Base-by-base conservation (phyloP, 2,797 vertebrate genomes). In the Neosilurus hyrtlii region DNA sequence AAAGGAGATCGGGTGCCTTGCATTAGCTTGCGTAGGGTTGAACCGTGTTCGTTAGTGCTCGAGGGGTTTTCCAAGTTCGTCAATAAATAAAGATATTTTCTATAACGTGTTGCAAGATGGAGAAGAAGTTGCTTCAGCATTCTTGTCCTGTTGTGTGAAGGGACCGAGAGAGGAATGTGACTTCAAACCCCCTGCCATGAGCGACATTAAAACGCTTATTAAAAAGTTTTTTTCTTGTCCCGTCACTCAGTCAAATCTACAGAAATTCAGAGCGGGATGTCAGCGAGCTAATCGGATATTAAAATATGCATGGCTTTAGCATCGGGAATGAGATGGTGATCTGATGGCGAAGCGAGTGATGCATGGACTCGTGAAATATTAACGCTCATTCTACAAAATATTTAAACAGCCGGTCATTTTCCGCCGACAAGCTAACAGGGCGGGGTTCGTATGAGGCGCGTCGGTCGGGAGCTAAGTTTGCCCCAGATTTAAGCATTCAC, bases 261-360 rank as follows among this genome's bases (percentile, higher is more conserved):
- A 14, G 54, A 81, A 82, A 80, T 85, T 83, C 83, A 24, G 68
- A 73, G 18, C 20, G 77, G 85, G 82, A 84, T 85, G 84, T 80
- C 82, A 84, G 86, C 61, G 78, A 82, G 68, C 84, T 83, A 88
- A 90, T 89, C 80, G 83, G 82, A 65, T 89, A 88, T 89, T 89
- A 89, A 89, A 88, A 89, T 86, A 89, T 90, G 89, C 86, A 89
- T 86, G 86, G 86, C 83, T 86, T 83, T 86, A 88, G 88, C 88
- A 84, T 89, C 87, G 84, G 80, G 80, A 89, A 89, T 86, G 88
- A 87, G 87, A 84, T 79, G 82, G 78, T 79, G 83, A 83, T 87
- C 83, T 87, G 84, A 88, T 87, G 84, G 85, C 68, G 82, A 81
- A 83, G 84, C 82, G 79, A 81, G 84, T 88, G 87, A 90, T 89